Base-by-base conservation (phyloP, 2,113 vertebrate species). In the Zeus faber region DNA sequence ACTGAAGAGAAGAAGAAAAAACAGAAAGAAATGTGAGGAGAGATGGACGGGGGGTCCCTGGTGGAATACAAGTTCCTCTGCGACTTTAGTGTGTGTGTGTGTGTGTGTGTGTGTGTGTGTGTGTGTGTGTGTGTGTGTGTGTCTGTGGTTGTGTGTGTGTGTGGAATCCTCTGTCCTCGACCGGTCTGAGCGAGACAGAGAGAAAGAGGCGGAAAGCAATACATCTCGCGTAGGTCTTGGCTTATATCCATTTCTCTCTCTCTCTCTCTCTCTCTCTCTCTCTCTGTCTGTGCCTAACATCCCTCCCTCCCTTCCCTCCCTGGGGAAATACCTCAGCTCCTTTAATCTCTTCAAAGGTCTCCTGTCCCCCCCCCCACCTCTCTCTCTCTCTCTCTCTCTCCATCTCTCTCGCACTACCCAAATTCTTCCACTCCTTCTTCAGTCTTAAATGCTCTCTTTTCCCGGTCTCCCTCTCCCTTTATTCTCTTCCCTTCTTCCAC, bases 261-360 rank as follows among this genome's bases (percentile, higher is more conserved):
- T n/a, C n/a, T n/a, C n/a, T n/a, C n/a, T n/a, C n/a, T n/a, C n/a
- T n/a, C n/a, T n/a, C n/a, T n/a, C n/a, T n/a, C n/a, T n/a, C n/a
- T n/a, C n/a, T n/a, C n/a, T n/a, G n/a, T n/a, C n/a, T n/a, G n/a
- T n/a, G n/a, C n/a, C 55, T 14, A 23, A 35, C 29, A 50, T 43
- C 39, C 26, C 58, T 55, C 58, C 55, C 45, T 29, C 53, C 57
- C 45, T 54, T 11, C 56, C 46, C 55, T 68, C 59, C 64, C 51
- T 14, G 17, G 74, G 67, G 63, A 70, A 75, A 82, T 68, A 65
- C 71, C 68, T 70, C 68, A 31, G 50, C 40, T 40, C 52, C 72
- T 67, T 20, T 50, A 70, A 67, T 74, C 65, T 74, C 57, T 54
- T 70, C 43, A 68, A 79, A 70, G 60, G 58, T 70, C 72, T 72